Evolutionary conservation across 2,113 vertebrate genomes (phyloP), one percentile per base, ranked within the genome.

Genomic region (Alouatta palliata): DNA sequence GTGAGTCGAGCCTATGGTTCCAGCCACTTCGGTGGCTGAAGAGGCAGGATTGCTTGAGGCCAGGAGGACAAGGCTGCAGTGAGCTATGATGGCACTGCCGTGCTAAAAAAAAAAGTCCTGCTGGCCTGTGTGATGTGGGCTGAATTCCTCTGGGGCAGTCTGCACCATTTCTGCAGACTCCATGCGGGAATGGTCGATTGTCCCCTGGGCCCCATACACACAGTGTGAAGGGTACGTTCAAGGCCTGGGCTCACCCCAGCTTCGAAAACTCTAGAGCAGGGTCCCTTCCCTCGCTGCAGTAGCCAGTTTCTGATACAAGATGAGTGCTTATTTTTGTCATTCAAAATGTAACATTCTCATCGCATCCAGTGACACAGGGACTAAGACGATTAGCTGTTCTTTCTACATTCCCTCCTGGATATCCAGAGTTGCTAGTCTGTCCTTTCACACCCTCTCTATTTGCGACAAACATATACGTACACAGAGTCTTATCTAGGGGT

Each of bases 401-500:
- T 35, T 8, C 7, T 20, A 14, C 2, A 1, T n/a, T 16, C 19
- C 90, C 35, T 25, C 49, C 43, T 70, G 16, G n/a, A 21, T 56
- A 1, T n/a, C 70, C 76, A 19, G 21, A 70, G 4, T 23, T 8
- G 14, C 9, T 21, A 10, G 32, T 66, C 84, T 47, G 37, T 43
- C 30, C 30, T 81, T 27, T 75, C 64, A 43, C 4, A 10, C n/a
- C 3, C 9, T 79, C 32, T 80, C 45, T 45, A 13, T 20, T 32
- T 47, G 43, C 13, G 61, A 5, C 56, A 85, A 45, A 76, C 11
- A 13, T 17, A 7, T 4, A 30, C 58, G 13, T 17, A 30, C 25
- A n/a, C 0, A 19, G 2, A 3, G n/a, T 32, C 37, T 40, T 5
- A 14, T 11, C 13, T 1, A 32, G 19, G 40, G 2, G 13, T 47